These are phyloP conservation scores for Littorina saxatilis DNA, from an alignment of 1,140 invertebrate species.

Conservation along the genomic window DNA sequence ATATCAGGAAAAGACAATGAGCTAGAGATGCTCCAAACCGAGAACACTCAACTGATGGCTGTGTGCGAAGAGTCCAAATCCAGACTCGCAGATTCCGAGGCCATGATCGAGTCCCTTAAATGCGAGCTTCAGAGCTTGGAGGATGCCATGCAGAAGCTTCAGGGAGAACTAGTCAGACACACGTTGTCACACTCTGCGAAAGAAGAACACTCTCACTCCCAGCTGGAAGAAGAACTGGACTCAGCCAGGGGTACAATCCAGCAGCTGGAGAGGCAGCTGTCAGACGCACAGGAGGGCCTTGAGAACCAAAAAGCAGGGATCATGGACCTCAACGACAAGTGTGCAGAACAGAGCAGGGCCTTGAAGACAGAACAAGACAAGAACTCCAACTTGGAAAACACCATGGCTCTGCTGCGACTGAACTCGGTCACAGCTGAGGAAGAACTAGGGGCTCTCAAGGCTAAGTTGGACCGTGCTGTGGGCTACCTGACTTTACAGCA, in stretches of 20 bases:
- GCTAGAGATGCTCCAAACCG: conserved; percentile 43
- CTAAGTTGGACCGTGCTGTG: conserved; percentile 47
- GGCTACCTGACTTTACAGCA: conserved; percentile 50
- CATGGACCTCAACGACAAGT: conserved; percentile 55
- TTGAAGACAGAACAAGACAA: conserved; percentile 44
- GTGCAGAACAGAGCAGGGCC: conserved; percentile 44
- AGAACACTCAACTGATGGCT: conserved; percentile 34
- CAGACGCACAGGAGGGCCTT: conserved; percentile 32
- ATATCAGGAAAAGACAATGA: conserved; percentile 51
- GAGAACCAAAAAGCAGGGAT: conserved; percentile 56
- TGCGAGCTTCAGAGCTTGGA: conserved; percentile 22
- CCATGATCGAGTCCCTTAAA: conserved; percentile 25
- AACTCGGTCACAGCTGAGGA: conserved; percentile 54
- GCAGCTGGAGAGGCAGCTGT: conserved; percentile 45
- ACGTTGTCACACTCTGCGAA: conserved; percentile 46
- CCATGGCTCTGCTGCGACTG: conserved; percentile 52
- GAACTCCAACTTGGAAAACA: conserved; percentile 47
- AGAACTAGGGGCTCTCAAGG: conserved; percentile 45
- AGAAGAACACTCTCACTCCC: conserved; percentile 38
- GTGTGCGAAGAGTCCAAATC: conserved; percentile 40
- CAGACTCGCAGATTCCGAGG: conserved; percentile 37
- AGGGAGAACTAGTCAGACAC: conserved; percentile 7
- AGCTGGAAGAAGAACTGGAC: conserved; percentile 53
- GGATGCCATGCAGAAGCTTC: neutral
- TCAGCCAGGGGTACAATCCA: conserved; percentile 43